Conservation (phyloP, 2,888 invertebrate species). For the Caenorhabditis becei region DNA sequence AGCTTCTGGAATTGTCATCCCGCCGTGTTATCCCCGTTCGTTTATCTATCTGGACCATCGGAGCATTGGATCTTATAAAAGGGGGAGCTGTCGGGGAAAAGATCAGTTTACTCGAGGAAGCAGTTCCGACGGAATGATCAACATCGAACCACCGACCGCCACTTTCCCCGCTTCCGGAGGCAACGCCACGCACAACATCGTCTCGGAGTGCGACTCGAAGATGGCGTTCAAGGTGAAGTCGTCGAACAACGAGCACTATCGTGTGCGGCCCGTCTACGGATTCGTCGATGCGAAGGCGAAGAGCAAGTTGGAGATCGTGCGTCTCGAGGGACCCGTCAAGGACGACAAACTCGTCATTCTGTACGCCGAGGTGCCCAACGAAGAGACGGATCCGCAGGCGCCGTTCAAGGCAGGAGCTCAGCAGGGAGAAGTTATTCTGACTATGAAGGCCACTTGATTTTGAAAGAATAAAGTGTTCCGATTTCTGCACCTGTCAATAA, state of each 20-base stretch:
- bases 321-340: constrained; percentile 66
- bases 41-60: constrained; percentile 1
- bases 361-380: constrained; percentile 71
- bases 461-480: background rate
- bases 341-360: constrained; percentile 71
- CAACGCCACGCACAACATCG: constrained; percentile 66
- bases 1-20: too few relatives aligned
- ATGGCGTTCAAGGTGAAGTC: constrained; percentile 73
- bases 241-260: constrained; percentile 75
- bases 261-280: constrained; percentile 74
- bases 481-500: too few relatives aligned
- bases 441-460: constrained; percentile 58
- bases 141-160: constrained; percentile 70
- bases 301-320: constrained; percentile 64
- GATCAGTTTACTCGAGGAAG: too few relatives aligned
- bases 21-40: background rate
- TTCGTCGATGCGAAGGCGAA: constrained; percentile 68
- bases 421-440: constrained; percentile 69
- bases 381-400: constrained; percentile 71
- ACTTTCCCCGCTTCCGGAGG: constrained; percentile 71
- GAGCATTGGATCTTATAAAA: background rate
- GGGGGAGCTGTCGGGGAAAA: background rate
- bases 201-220: constrained; percentile 65
- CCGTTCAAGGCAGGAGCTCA: constrained; percentile 72
- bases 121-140: constrained; percentile 49